Evolutionary conservation across 2,113 vertebrate genomes (phyloP).

Genomic region (Elachura formosa): DNA sequence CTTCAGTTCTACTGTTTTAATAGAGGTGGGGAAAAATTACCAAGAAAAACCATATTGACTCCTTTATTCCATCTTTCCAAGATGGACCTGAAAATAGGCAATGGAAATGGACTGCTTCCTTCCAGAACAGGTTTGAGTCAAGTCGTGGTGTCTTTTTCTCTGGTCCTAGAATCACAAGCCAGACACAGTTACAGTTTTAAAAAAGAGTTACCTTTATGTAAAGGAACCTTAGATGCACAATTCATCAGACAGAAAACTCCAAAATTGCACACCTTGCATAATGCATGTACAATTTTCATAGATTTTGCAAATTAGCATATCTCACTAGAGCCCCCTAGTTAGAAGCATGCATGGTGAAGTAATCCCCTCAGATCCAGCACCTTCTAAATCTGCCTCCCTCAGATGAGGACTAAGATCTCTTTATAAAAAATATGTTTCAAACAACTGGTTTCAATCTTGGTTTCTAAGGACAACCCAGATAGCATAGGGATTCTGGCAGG

Average conservation of each 20-base stretch:
- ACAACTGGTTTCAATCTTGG: background rate
- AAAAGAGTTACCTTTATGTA: background rate
- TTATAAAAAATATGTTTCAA: background rate
- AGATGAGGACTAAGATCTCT: background rate
- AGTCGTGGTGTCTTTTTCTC: background rate
- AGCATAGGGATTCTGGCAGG: fast-evolving
- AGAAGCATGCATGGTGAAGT: background rate
- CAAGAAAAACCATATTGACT: background rate
- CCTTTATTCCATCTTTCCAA: background rate
- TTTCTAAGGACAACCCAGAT: background rate
- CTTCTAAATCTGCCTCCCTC: background rate
- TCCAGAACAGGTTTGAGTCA: background rate
- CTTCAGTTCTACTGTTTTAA: background rate
- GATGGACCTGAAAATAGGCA: background rate
- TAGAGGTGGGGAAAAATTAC: background rate
- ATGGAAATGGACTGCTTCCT: background rate
- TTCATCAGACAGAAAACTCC: fast-evolving
- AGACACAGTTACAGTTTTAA: background rate
- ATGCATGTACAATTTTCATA: fast-evolving
- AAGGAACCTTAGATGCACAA: background rate
- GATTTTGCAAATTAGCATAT: background rate
- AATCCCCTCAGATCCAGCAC: background rate
- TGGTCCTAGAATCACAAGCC: background rate
- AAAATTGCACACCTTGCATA: fast-evolving
- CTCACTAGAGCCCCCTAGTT: background rate